Evolutionary conservation across 2,113 vertebrate species (phyloP).

Genomic region (Campylomormyrus tamandua): DNA sequence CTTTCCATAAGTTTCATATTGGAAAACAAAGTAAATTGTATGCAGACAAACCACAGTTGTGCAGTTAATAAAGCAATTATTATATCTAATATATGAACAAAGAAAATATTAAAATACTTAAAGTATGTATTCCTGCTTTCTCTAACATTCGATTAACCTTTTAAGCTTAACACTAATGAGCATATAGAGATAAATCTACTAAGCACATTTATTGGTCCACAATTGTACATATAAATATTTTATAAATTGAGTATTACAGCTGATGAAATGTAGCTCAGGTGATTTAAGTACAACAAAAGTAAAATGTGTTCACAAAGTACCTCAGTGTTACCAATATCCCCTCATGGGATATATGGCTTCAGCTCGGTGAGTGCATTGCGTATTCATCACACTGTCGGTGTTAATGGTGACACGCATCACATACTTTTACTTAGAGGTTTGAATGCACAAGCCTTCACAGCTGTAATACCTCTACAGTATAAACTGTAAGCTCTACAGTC

Average conservation of each 20-base stretch:
- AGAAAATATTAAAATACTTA: not conserved
- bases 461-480: not conserved
- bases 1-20: not conserved
- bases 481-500: not conserved
- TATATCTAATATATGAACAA: not conserved
- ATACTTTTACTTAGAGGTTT: not conserved
- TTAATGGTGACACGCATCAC: not conserved
- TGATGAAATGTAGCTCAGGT: not conserved
- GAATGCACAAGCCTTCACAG: not conserved
- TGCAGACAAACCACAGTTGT: not conserved
- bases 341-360: not conserved
- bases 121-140: not conserved
- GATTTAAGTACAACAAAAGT: not conserved
- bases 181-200: not conserved
- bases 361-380: not conserved
- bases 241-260: not conserved
- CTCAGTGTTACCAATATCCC: not conserved
- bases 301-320: not conserved
- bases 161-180: not conserved
- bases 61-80: not conserved
- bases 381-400: not conserved
- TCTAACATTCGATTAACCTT: not conserved
- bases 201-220: not conserved
- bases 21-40: not conserved
- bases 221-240: not conserved